A percentile compares a stretch with the other conserved stretches of the same genome.
Conservation (phyloP, 2,113 vertebrate species). For the Rousettus leschenaultii region DNA sequence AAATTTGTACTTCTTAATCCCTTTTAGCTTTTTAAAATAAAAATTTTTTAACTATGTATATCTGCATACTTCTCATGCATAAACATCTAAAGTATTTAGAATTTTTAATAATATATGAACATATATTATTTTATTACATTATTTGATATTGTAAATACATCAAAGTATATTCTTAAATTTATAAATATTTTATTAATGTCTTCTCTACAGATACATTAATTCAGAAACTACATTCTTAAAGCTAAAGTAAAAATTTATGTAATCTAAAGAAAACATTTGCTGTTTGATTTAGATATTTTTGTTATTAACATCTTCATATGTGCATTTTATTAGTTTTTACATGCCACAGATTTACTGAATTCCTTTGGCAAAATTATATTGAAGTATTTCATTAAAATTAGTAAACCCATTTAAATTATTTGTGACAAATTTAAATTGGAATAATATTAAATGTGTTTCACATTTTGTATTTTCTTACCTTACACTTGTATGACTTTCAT, state of each 20-base stretch:
- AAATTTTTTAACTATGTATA: neutral
- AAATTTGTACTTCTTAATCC: neutral
- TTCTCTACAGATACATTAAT: neutral
- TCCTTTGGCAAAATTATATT: neutral
- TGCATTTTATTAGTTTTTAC: neutral
- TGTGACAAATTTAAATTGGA: neutral
- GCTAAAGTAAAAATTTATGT: neutral
- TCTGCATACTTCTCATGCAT: neutral
- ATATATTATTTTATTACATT: neutral
- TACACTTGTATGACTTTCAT: neutral
- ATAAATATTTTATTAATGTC: neutral
- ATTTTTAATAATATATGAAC: neutral
- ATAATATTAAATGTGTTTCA: neutral
- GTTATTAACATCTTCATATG: neutral
- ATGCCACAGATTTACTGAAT: neutral
- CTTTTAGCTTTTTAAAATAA: neutral
- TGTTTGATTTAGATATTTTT: neutral
- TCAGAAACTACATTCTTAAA: neutral
- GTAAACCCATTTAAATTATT: neutral
- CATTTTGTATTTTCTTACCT: neutral
- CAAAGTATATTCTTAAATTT: neutral
- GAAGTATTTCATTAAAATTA: neutral
- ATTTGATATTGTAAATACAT: neutral
- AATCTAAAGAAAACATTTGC: neutral
- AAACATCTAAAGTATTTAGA: neutral